Base-by-base conservation (phyloP, 2,113 vertebrate species). In the Piaya cayana region DNA sequence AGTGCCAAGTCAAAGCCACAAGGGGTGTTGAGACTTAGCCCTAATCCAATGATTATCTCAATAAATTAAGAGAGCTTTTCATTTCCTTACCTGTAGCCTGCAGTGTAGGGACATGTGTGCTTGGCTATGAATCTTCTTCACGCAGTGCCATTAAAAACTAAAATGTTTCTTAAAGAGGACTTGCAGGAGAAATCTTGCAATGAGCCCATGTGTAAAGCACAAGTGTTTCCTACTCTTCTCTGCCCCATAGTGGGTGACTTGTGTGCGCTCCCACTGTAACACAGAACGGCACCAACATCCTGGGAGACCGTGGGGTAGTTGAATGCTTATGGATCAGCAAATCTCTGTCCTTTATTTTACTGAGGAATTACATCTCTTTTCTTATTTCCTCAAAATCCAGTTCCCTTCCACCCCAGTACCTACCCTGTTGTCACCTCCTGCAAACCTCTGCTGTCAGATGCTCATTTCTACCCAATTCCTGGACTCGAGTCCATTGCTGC, bases 221-320 rank as follows among this genome's bases (percentile, higher is more conserved):
- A 3, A 22, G 15, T 4, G 6, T 37, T 49, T 49, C 72, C 59
- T 34, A 4, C 9, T n/a, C 17, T 18, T 36, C 26, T 34, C 58
- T 88, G 20, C 34, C 32, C 13, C 0, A 0, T 19, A 12, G 9
- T 0, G 0, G 53, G 55, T 50, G 34, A 42, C 49, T 36, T 10
- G 26, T 18, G 36, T 27, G 21, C 2, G 8, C 42, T 43, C n/a
- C 30, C 30, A 13, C 49, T 39, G 27, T 0, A 7, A 30, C 22
- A 58, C 39, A 30, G 7, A 42, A 18, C 27, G 69, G 43, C 62
- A 71, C 39, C 36, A 10, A 9, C 23, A 13, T 27, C 68, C 36
- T 36, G 25, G 58, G 53, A 72, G 90, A 83, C 69, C 45, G 22
- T 59, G 37, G 5, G 47, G 19, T 9, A 3, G 16, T 22, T 18